Base-by-base conservation (phyloP, 2,888 invertebrate genomes). In the Epinotia nisella region DNA sequence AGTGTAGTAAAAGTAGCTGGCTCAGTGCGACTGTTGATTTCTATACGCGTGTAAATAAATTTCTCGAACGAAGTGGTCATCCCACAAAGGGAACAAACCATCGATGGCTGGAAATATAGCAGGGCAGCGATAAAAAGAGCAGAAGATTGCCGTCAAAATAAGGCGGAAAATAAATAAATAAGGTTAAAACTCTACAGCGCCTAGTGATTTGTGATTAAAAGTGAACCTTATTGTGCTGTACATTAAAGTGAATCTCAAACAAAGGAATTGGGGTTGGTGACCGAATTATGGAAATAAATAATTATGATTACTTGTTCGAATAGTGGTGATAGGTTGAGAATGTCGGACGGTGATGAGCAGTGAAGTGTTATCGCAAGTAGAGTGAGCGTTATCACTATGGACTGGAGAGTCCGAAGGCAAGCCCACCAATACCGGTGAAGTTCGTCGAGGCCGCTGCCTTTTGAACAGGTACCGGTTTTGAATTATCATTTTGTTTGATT, bases 381-480 rank as follows among this genome's bases (percentile, higher is more conserved):
- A 55, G 79, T 79, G 75, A 72, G 75, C 79, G 80, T 80, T 80
- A 78, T 84, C 85, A 90, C 80, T 86, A 92, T 93, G 92, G 90
- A 89, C 79, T 89, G 89, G 86, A 87, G 86, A 85, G 87, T 88
- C 78, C 82, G 87, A 82, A 89, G 88, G 83, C 85, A 83, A 84
- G 82, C 83, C 79, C 82, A 83, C 82, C 82, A 84, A 79, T 81
- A 81, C 84, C 87, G 88, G 85, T 90, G 90, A 91, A 91, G 89
- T 86, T 85, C 83, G 86, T 85, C 89, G 89, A 91, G 90, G 90
- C 87, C 89, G 86, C 84, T 87, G 86, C 82, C 88, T 90, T 92
- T 92, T 91, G 82, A 90, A 89, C 88, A 92, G 91, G 93, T 93
- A 93, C 93, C 92, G 92, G 93, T 93, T 93, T 92, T 91, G 86